Base-by-base conservation (phyloP, 2,797 vertebrate species). In the Australoheros facetus region DNA sequence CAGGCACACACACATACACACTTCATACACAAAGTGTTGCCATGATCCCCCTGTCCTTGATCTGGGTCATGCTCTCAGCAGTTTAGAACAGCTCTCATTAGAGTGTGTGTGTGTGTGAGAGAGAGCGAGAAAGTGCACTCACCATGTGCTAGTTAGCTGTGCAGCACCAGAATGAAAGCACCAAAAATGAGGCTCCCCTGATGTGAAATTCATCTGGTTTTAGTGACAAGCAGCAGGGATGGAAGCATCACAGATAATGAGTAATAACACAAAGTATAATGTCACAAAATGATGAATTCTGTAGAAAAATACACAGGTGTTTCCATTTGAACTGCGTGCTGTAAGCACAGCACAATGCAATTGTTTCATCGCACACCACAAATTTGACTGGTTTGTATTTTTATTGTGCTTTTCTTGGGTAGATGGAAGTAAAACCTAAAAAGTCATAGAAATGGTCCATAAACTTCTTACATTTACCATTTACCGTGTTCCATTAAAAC, bases 11-110 rank as follows among this genome's bases (percentile, higher is more conserved):
- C 71, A 75, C 55, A 77, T 64, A 78, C 78, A 77, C 54, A 45
- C 23, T 69, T 51, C 72, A 39, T 53, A 71, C 73, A 55, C 59
- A 71, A 6, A 62, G 75, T 5, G 4, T 70, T 88, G 73, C 80
- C 81, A 77, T 75, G 74, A 88, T 81, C 75, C 34, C 26, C 16
- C 8, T 37, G 72, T 85, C 89, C 90, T 89, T 92, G 83, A 86
- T 87, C 84, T 90, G 86, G 85, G 88, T 91, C 88, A 91, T 48
- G 72, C 82, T 90, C 77, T 83, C 81, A 85, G 84, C 80, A 62
- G 77, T 73, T 85, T 58, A 82, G 64, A 79, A 74, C 83, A 21
- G 79, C 64, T 88, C 83, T 90, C 77, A 83, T 88, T 81, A 82
- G 34, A 45, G 77, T 78, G 56, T 58, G 32, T 39, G 77, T 79